phyloP scores from a whole-genome alignment of 2,113 vertebrate genomes.

The Macrotus californicus region DNA sequence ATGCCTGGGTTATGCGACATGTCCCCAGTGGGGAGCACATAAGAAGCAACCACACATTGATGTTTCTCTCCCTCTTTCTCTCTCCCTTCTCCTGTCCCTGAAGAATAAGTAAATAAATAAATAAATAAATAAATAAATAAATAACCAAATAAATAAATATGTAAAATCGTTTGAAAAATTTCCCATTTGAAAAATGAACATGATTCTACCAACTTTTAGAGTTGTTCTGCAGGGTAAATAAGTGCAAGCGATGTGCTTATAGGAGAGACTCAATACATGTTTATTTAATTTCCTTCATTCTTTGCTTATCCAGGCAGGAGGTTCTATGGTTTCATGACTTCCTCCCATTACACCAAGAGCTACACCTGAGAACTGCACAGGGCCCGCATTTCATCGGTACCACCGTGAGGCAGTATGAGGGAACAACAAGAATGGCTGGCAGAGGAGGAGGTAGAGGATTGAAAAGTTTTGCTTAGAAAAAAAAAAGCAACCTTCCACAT shows the following conservation, averaged over 20 bases:
- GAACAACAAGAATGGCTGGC: neutral
- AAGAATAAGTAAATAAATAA: too few species aligned
- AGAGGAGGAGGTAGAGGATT: neutral
- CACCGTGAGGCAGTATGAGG: neutral
- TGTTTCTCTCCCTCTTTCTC: too few species aligned
- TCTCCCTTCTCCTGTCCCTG: too few species aligned
- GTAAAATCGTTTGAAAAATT: neutral
- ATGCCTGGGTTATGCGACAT: too few species aligned
- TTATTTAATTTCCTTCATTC: constrained; percentile 20
- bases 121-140: too few species aligned
- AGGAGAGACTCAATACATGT: neutral
- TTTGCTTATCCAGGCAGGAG: neutral
- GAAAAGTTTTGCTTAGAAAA: neutral
- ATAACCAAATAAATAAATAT: too few species aligned
- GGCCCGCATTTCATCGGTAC: neutral
- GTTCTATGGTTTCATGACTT: neutral
- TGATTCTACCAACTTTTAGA: constrained; percentile 5
- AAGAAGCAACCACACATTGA: too few species aligned
- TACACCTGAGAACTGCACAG: neutral
- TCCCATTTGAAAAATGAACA: neutral
- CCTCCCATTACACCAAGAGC: neutral
- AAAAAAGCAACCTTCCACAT: neutral
- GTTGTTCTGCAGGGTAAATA: neutral
- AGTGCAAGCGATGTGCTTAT: neutral
- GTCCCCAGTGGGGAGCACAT: too few species aligned